A percentile compares a stretch with the other conserved stretches of the same genome.
These are phyloP conservation scores for Tragelaphus scriptus DNA, from an alignment of 2,113 vertebrate genomes.

Conservation along the genomic window DNA sequence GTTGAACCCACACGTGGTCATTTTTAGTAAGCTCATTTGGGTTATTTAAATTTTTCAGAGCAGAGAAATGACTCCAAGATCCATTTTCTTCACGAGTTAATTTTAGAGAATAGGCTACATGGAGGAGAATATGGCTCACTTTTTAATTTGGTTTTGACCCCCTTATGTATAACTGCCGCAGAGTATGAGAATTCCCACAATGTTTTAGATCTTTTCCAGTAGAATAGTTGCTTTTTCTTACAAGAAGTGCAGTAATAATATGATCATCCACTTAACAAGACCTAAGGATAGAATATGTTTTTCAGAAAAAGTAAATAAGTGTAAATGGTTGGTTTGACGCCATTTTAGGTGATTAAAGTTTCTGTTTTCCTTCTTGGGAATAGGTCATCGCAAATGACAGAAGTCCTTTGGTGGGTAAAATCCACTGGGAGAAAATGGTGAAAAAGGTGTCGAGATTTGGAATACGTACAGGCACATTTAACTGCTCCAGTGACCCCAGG, in stretches of 20 bases:
- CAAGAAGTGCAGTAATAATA: neutral
- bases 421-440: conserved; percentile 97
- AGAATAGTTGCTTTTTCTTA: neutral
- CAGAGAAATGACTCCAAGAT: neutral
- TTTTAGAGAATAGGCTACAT: neutral
- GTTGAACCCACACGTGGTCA: neutral
- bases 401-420: conserved; percentile 90
- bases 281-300: neutral
- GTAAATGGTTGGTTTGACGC: neutral
- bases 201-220: neutral
- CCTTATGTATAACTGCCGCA: neutral
- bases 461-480: conserved; percentile 97
- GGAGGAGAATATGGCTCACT: neutral
- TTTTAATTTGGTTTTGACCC: neutral
- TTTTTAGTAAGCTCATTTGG: conserved; percentile 31
- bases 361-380: conserved; percentile 40
- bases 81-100: neutral
- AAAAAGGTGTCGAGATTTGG: conserved; percentile 98
- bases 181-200: neutral
- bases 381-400: conserved; percentile 94
- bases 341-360: conserved; percentile 42
- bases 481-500: conserved; percentile 97
- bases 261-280: neutral
- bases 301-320: neutral
- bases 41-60: conserved; percentile 30